Evolutionary conservation across 2,113 vertebrate genomes (phyloP).

Genomic region (Dissostichus mawsoni): DNA sequence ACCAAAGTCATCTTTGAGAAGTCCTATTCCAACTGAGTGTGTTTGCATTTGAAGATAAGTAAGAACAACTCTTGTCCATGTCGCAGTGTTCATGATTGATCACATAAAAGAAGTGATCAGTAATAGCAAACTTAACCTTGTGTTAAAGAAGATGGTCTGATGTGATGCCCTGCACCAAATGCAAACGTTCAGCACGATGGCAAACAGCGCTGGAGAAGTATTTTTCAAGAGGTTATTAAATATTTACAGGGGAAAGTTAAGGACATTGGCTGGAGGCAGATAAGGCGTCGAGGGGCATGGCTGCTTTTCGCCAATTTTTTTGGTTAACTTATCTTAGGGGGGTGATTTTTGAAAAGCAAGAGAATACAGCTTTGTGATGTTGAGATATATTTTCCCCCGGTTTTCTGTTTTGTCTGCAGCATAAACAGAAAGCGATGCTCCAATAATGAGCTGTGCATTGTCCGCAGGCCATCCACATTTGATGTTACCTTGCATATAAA

Average conservation of each 20-base stretch:
- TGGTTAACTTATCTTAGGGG: not conserved
- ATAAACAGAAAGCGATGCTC: not conserved
- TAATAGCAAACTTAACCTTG: not conserved
- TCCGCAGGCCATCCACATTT: not conserved
- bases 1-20: not conserved
- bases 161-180: not conserved
- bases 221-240: conserved; percentile 36
- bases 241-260: conserved; percentile 23
- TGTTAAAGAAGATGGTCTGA: not conserved
- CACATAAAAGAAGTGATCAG: not conserved
- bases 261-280: not conserved
- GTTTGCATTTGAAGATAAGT: not conserved
- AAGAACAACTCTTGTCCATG: not conserved
- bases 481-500: not conserved
- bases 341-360: not conserved
- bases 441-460: not conserved
- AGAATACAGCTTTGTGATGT: not conserved
- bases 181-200: not conserved
- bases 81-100: not conserved
- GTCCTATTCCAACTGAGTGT: not conserved
- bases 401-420: not conserved
- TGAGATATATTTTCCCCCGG: not conserved
- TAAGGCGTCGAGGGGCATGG: no score
- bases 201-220: not conserved
- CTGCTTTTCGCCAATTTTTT: not conserved